Base-by-base conservation (phyloP, 2,797 vertebrate genomes). In the Morelia viridis region DNA sequence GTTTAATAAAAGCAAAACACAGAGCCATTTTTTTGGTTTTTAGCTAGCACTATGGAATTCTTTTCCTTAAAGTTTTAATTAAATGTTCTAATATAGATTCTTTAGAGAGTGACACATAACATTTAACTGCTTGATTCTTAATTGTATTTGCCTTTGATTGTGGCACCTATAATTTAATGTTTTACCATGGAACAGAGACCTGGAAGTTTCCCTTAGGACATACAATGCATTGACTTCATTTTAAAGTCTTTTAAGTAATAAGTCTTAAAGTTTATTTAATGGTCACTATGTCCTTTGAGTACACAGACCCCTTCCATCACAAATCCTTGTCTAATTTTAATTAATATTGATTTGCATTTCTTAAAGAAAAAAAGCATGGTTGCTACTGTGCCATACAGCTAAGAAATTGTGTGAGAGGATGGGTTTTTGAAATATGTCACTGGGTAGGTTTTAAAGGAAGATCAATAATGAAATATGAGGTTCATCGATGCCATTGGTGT, bases 291-390 rank as follows among this genome's bases (percentile, higher is more conserved):
- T 96, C 97, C 97, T 98, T 98, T 98, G 97, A 98, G 96, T 95
- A 95, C 93, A 94, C 93, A 94, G 92, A 95, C 50, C 95, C 91
- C 92, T 96, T 97, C 98, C 97, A 97, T 98, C 98, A 97, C 96
- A 96, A 98, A 98, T 97, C 97, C 97, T 98, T 98, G 98, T 98
- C 98, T 98, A 96, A 96, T 98, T 98, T 98, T 98, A 98, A 99
- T 99, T 98, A 98, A 97, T 98, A 98, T 98, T 98, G 98, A 98
- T 98, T 98, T 98, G 96, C 97, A 98, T 98, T 98, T 97, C 95
- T 97, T 98, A 97, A 98, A 95, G 95, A 96, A 95, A 80, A 68
- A 96, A 96, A 94, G 92, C 94, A 56, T 94, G 94, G 95, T 94
- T 94, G 92, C 95, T 93, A 88, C 92, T 91, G 57, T 94, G 93